A percentile compares a stretch with the other conserved stretches of the same genome.
Conservation (phyloP, 2,113 vertebrate genomes). For the Siphamia tubifer region DNA sequence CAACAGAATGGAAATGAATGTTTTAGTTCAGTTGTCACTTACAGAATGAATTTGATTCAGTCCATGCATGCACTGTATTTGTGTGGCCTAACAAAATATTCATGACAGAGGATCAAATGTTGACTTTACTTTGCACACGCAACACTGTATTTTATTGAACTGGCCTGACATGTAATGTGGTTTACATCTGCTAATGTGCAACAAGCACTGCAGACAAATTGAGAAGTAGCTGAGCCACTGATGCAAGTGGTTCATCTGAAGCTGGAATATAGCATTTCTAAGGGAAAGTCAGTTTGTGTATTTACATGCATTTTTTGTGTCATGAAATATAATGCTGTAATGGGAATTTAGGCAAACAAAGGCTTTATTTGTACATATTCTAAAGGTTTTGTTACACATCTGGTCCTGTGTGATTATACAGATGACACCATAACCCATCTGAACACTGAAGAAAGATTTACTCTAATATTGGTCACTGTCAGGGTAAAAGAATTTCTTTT, state of each 20-base stretch:
- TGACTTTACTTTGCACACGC: conserved; percentile 41
- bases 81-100: conserved; percentile 20
- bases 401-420: background rate
- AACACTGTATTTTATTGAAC: conserved; percentile 24
- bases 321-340: background rate
- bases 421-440: background rate
- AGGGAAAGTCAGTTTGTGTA: background rate
- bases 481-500: conserved; percentile 14
- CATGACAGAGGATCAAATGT: background rate
- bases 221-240: background rate
- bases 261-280: background rate
- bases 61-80: conserved; percentile 54
- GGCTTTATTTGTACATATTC: background rate
- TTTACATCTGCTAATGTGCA: background rate
- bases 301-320: background rate
- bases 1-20: conserved; percentile 32
- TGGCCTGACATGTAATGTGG: background rate
- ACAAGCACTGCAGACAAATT: background rate
- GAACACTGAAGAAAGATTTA: background rate
- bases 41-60: conserved; percentile 15
- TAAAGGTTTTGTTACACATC: background rate
- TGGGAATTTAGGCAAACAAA: conserved; percentile 4
- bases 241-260: background rate
- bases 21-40: conserved; percentile 48
- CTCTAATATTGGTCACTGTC: background rate